A percentile compares a stretch with the other conserved stretches of the same genome.
These are phyloP conservation scores for Leptarthrus brevirostris DNA, from an alignment of 2,888 invertebrate species.

Conservation along the genomic window DNA sequence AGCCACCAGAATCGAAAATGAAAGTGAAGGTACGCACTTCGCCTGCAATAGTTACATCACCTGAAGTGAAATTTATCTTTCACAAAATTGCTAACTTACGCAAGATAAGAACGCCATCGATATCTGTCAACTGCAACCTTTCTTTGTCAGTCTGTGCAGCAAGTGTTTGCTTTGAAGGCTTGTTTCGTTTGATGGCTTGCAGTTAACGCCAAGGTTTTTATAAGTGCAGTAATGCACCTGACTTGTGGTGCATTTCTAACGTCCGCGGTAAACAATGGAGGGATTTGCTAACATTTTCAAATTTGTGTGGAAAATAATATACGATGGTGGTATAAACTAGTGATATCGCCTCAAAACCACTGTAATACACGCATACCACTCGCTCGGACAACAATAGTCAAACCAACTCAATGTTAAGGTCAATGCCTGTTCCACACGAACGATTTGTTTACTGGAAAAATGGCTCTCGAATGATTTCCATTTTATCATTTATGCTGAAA, in stretches of 20 bases:
- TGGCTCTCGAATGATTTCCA: too few relatives aligned
- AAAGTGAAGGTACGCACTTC: constrained; percentile 25
- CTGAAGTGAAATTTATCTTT: constrained; percentile 9
- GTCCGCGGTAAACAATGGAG: constrained; percentile 22
- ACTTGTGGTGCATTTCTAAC: neutral
- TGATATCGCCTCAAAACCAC: constrained; percentile 36
- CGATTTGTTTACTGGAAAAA: constrained; percentile 24
- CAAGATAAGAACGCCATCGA: constrained; percentile 30
- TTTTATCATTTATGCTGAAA: too few relatives aligned
- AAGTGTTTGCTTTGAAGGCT: constrained; percentile 19
- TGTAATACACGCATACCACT: constrained; percentile 15
- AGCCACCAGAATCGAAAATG: constrained; percentile 30
- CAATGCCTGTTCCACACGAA: constrained; percentile 43
- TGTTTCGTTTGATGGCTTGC: constrained; percentile 29
- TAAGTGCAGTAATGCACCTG: constrained; percentile 35
- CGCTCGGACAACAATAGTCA: constrained; percentile 22
- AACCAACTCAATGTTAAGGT: constrained; percentile 46
- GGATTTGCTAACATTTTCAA: constrained; percentile 27
- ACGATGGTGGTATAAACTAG: constrained; percentile 3
- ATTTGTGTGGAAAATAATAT: constrained; percentile 3
- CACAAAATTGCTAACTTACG: constrained; percentile 9
- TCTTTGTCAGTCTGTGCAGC: neutral
- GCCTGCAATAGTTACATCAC: constrained; percentile 28
- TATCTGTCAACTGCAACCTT: neutral
- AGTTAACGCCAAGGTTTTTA: constrained; percentile 22